Percentiles rank a stretch among this genome's conserved stretches.
These are phyloP conservation scores for Operophtera brumata DNA, from an alignment of 2,888 invertebrate species.

Conservation along the genomic window DNA sequence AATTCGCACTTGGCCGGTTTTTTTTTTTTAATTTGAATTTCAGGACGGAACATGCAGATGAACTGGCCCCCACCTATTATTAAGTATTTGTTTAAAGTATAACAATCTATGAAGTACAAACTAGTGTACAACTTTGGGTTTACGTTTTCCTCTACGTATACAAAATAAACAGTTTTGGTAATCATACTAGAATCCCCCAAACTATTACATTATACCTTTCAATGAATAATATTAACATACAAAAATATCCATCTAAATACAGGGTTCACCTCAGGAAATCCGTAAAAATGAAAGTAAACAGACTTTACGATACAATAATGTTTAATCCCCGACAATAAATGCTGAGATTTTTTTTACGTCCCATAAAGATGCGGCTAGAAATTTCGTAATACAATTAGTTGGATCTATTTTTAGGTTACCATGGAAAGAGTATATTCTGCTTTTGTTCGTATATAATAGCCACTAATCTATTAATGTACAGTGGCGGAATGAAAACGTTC, in stretches of 20 bases:
- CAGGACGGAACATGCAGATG: too few species aligned
- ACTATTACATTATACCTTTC: background rate
- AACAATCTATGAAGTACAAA: too few species aligned
- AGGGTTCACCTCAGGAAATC: slow-evolving; percentile 23
- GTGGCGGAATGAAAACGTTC: too few species aligned
- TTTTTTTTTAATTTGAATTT: too few species aligned
- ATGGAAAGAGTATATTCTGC: background rate
- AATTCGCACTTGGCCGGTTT: too few species aligned
- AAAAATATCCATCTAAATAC: slow-evolving; percentile 10
- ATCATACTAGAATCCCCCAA: background rate
- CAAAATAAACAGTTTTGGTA: background rate
- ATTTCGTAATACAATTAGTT: slow-evolving; percentile 27
- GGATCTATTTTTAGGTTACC: background rate
- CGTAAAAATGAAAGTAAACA: slow-evolving; percentile 30
- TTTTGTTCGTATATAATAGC: too few species aligned
- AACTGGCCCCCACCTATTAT: too few species aligned
- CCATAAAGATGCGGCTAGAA: slow-evolving; percentile 40
- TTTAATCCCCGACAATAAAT: slow-evolving; percentile 45
- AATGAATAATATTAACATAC: slow-evolving; percentile 7
- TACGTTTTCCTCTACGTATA: background rate
- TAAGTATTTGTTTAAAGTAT: too few species aligned
- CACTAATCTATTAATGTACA: too few species aligned
- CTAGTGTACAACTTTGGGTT: background rate
- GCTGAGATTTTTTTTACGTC: slow-evolving; percentile 47
- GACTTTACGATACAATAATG: slow-evolving; percentile 51